phyloP scores from a whole-genome alignment of 1,140 invertebrate genomes.

The Pomacea maculata region DNA sequence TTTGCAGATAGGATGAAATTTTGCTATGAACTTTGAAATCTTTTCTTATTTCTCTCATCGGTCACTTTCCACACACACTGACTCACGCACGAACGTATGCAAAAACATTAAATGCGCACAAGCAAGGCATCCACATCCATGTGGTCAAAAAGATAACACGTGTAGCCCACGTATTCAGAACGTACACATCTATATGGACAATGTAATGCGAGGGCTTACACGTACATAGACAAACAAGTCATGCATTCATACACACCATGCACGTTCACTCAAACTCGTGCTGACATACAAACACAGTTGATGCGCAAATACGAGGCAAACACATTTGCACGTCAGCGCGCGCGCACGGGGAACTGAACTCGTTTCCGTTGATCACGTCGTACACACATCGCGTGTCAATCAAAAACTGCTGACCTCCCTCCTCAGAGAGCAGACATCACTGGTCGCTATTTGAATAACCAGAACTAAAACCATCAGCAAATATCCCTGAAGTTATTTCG shows the following conservation, averaged over 20 bases:
- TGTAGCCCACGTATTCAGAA: not conserved
- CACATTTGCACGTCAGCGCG: not conserved
- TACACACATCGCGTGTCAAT: too few relatives aligned
- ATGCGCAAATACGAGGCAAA: not conserved
- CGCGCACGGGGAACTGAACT: too few relatives aligned
- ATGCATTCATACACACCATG: not conserved
- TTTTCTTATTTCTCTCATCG: too few relatives aligned
- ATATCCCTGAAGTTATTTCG: not conserved
- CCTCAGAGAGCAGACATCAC: not conserved
- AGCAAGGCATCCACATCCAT: too few relatives aligned
- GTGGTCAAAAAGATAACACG: not conserved
- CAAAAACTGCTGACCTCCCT: too few relatives aligned
- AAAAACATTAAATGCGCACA: not conserved
- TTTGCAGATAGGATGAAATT: too few relatives aligned
- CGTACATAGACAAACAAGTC: not conserved
- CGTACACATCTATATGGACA: not conserved
- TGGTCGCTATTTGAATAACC: not conserved
- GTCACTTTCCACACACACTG: not conserved
- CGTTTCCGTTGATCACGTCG: too few relatives aligned
- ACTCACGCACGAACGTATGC: not conserved
- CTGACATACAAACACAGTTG: not conserved
- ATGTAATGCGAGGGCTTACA: not conserved
- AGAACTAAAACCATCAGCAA: too few relatives aligned
- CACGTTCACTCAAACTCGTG: conserved; percentile 10
- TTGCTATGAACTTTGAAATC: too few relatives aligned